Percentiles rank a stretch among this genome's conserved stretches.
These are phyloP conservation scores for Heliocidaris erythrogramma DNA, from an alignment of 35 echinoderm and acorn worm genomes.

Conservation along the genomic window DNA sequence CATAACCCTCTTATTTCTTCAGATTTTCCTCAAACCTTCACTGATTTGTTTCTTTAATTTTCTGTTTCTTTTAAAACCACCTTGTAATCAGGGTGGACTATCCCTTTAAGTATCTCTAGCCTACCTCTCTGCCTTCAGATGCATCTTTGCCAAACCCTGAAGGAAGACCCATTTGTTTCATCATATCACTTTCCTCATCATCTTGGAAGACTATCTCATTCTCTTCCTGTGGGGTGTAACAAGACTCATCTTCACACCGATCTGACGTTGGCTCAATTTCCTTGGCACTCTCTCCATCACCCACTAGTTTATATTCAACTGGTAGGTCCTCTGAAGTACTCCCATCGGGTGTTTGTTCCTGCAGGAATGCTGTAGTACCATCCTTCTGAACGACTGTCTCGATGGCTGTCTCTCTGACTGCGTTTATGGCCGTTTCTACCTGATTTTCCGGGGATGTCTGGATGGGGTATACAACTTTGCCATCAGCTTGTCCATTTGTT, in stretches of 20 bases:
- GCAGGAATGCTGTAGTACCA: not conserved
- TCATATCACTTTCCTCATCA: constrained; percentile 5
- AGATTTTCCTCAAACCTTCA: too few species aligned
- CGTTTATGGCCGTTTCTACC: not conserved
- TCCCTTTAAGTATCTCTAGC: not conserved
- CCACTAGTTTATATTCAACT: not conserved
- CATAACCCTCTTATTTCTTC: too few species aligned
- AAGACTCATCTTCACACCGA: not conserved
- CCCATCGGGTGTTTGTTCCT: not conserved
- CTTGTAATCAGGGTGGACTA: too few species aligned
- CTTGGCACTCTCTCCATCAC: not conserved
- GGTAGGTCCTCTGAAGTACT: not conserved
- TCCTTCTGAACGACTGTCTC: too few species aligned
- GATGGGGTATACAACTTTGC: too few species aligned
- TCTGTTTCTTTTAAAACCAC: too few species aligned
- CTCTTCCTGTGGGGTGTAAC: not conserved
- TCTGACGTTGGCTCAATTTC: not conserved
- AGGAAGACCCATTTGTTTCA: constrained; percentile 28
- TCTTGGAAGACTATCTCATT: not conserved
- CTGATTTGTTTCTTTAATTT: too few species aligned
- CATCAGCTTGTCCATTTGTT: too few species aligned
- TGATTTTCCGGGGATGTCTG: not conserved
- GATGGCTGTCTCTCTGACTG: not conserved
- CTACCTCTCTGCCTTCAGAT: not conserved
- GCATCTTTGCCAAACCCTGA: not conserved